Percentiles rank a stretch among this genome's conserved stretches.
These are phyloP conservation scores for Carollia perspicillata DNA, from an alignment of 2,113 vertebrate species.

Conservation along the genomic window DNA sequence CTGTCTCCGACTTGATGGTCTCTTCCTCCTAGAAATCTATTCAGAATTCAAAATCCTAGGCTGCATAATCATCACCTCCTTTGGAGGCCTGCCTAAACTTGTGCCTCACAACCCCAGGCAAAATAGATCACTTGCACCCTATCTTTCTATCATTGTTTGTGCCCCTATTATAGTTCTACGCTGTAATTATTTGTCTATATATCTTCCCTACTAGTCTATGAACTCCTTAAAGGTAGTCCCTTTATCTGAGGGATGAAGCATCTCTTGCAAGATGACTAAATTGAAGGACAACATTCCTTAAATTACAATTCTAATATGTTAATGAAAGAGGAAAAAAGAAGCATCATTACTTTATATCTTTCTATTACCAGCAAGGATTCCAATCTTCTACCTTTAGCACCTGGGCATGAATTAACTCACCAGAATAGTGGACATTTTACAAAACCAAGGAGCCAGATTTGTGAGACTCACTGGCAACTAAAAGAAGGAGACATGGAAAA, in stretches of 20 bases:
- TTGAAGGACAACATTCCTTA: background rate
- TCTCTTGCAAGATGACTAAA: background rate
- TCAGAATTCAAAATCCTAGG: background rate
- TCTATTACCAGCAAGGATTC: background rate
- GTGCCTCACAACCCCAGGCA: background rate
- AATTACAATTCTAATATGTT: background rate
- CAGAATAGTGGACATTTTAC: background rate
- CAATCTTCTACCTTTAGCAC: background rate
- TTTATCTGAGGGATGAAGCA: background rate
- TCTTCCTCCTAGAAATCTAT: constrained; percentile 11
- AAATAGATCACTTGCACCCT: background rate
- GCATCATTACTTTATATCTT: background rate
- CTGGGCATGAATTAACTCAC: background rate
- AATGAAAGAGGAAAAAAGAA: background rate
- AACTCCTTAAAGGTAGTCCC: background rate
- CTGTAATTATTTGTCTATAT: background rate
- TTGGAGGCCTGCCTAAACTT: background rate
- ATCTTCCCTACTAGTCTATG: background rate
- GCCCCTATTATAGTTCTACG: background rate
- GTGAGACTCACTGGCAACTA: background rate
- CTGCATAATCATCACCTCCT: background rate
- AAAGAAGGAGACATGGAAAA: background rate
- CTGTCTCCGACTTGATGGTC: background rate
- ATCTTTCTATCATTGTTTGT: background rate
- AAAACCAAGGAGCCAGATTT: constrained; percentile 3